phyloP scores from a whole-genome alignment of 2,113 vertebrate species.

The Arenaria interpres region DNA sequence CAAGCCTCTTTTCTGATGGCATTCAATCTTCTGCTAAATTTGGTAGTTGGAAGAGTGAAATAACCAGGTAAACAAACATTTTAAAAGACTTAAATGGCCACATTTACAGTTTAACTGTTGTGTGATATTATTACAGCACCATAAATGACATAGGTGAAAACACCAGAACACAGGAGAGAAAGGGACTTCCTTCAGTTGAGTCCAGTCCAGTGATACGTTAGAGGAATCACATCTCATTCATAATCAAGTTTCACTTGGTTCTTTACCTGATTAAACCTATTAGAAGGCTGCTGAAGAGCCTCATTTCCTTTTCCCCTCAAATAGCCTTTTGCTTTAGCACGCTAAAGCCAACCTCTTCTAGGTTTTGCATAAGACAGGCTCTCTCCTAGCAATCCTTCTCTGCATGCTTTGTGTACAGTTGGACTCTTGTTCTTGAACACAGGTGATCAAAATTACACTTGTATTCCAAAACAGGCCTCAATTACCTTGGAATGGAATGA shows the following conservation, averaged over 20 bases:
- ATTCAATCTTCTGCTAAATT: not conserved
- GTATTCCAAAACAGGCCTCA: not conserved
- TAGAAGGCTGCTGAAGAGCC: not conserved
- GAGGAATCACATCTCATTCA: not conserved
- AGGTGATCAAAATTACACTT: not conserved
- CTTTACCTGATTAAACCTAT: not conserved
- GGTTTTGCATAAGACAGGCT: rapidly evolving
- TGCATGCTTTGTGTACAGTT: rapidly evolving
- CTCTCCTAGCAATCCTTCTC: not conserved
- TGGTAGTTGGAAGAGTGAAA: not conserved
- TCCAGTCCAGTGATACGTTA: not conserved
- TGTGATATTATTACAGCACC: not conserved
- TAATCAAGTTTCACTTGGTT: not conserved
- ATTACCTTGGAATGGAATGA: not conserved
- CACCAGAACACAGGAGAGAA: not conserved
- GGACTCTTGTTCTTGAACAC: not conserved
- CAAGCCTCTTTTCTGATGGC: not conserved
- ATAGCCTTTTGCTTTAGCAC: not conserved
- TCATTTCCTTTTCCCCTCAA: not conserved
- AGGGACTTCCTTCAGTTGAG: not conserved
- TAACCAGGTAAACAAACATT: not conserved
- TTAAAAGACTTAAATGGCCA: not conserved
- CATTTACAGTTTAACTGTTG: not conserved
- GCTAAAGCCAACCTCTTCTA: not conserved
- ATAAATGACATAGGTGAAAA: not conserved